These are phyloP conservation scores for Hystrix cristata DNA, from an alignment of 2,113 vertebrate species.

Conservation along the genomic window DNA sequence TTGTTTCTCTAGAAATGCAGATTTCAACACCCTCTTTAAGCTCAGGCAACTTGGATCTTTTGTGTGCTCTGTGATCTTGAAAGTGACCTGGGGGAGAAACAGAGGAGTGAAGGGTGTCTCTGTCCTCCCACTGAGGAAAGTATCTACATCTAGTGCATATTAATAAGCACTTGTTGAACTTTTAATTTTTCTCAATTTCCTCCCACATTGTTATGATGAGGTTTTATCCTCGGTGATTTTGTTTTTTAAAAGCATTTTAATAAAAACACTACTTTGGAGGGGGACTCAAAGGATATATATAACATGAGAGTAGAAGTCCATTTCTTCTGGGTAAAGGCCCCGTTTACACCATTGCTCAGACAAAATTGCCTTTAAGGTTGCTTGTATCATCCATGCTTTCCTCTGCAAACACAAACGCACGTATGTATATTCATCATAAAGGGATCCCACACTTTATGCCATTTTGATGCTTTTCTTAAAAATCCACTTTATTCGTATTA, in stretches of 20 bases:
- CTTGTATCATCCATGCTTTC: not conserved
- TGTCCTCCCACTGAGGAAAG: not conserved
- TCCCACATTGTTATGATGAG: not conserved
- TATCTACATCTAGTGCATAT: not conserved
- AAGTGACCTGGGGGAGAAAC: not conserved
- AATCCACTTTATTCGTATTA: conserved; percentile 11
- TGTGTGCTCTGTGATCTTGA: not conserved
- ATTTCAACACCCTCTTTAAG: not conserved
- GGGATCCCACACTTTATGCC: not conserved
- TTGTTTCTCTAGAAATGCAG: not conserved
- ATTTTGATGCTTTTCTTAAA: conserved; percentile 39
- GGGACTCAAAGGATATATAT: not conserved
- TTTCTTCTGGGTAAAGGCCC: not conserved
- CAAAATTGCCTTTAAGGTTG: not conserved
- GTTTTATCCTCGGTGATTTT: not conserved
- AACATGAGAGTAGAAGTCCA: not conserved
- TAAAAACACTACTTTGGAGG: not conserved
- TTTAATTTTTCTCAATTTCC: conserved; percentile 11
- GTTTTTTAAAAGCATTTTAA: not conserved
- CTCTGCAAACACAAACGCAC: not conserved
- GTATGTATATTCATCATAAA: not conserved
- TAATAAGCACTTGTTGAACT: not conserved
- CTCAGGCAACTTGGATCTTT: not conserved
- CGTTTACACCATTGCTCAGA: not conserved
- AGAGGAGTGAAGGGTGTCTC: not conserved